Evolutionary conservation across 1,140 invertebrate genomes (phyloP).

Genomic region (Thaumatotibia leucotreta): DNA sequence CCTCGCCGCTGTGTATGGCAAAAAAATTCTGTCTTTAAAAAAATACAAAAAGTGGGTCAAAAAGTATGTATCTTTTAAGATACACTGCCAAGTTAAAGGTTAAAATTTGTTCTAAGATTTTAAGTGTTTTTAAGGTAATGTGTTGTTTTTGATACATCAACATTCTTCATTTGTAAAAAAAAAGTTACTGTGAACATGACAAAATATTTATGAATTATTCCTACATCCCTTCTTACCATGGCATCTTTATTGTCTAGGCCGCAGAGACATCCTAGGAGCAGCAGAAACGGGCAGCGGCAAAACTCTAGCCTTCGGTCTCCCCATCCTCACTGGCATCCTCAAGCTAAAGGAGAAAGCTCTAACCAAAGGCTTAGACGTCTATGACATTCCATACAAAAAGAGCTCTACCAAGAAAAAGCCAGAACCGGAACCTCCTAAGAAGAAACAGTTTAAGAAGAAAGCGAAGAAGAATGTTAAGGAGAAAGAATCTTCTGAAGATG

Average conservation of each 20-base stretch:
- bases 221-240: not conserved
- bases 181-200: no score
- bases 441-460: slow-evolving; percentile 43
- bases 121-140: no score
- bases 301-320: slow-evolving; percentile 97
- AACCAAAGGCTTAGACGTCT: slow-evolving; percentile 50
- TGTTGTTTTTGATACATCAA: no score
- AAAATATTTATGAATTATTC: no score
- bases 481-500: slow-evolving; percentile 59
- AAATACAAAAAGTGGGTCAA: no score
- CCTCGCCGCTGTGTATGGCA: no score
- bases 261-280: slow-evolving; percentile 93
- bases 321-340: slow-evolving; percentile 91
- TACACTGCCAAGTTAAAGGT: no score
- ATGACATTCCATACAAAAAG: slow-evolving; percentile 66
- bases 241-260: slow-evolving; percentile 65
- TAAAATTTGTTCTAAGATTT: no score
- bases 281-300: slow-evolving; percentile 99
- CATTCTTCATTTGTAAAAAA: no score
- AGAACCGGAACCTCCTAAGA: slow-evolving; percentile 25
- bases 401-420: slow-evolving; percentile 44
- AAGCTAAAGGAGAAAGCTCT: slow-evolving; percentile 78
- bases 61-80: no score
- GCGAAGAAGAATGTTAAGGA: slow-evolving; percentile 22
- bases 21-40: no score